A percentile compares a stretch with the other conserved stretches of the same genome.
phyloP scores from a whole-genome alignment of 2,888 invertebrate genomes.

The Trachelus stipa region DNA sequence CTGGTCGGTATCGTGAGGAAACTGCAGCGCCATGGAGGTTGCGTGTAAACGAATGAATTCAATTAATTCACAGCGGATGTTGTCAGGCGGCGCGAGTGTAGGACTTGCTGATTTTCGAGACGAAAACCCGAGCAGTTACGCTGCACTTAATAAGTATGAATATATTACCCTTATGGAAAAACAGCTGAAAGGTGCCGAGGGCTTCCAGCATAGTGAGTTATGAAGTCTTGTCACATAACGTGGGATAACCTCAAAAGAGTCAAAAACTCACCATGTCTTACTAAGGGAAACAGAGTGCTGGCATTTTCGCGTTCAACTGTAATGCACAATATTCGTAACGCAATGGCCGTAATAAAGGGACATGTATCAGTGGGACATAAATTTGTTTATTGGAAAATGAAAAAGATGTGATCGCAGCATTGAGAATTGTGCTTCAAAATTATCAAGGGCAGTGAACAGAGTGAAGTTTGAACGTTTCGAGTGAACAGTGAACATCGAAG shows the following conservation, averaged over 20 bases:
- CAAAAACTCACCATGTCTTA: neutral
- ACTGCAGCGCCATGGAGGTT: constrained; percentile 18
- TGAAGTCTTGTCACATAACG: neutral
- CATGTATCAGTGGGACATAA: no score
- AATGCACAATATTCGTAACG: no score
- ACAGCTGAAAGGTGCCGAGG: neutral
- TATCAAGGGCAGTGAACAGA: no score
- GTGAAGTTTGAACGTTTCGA: no score
- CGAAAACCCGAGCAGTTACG: neutral
- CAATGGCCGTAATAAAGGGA: no score
- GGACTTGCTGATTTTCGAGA: constrained; percentile 35
- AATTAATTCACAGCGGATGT: constrained; percentile 51
- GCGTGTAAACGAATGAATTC: constrained; percentile 45
- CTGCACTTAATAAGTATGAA: constrained; percentile 1
- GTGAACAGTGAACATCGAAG: neutral
- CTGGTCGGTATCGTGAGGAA: neutral
- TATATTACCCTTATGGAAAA: constrained; percentile 4
- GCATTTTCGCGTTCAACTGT: no score
- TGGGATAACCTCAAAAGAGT: neutral
- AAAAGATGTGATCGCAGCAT: no score
- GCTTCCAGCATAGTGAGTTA: neutral
- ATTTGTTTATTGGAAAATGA: no score
- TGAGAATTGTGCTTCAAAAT: no score
- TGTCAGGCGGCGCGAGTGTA: constrained; percentile 37
- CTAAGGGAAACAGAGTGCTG: no score